Evolutionary conservation across 2,888 invertebrate genomes (phyloP).

Genomic region (Girardia tigrina): DNA sequence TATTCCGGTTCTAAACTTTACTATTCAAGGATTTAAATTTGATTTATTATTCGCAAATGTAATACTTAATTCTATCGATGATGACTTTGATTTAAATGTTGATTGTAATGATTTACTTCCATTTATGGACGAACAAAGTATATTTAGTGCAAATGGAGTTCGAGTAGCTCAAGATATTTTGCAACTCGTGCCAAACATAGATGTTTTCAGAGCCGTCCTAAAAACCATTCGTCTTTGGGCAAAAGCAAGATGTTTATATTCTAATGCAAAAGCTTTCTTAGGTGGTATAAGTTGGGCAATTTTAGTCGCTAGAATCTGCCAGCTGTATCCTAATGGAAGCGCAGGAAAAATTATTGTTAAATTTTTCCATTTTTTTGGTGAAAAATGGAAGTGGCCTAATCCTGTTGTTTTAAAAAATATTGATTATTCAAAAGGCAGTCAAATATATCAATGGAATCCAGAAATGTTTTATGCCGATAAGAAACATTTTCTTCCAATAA

Average conservation of each 20-base stretch:
- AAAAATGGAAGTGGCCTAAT: constrained; percentile 83
- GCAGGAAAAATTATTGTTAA: constrained; percentile 86
- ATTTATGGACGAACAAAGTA: constrained; percentile 79
- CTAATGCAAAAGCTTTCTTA: constrained; percentile 87
- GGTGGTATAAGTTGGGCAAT: constrained; percentile 99
- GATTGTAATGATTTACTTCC: constrained; percentile 65
- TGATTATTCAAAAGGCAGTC: constrained; percentile 45
- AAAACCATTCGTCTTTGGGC: constrained; percentile 33
- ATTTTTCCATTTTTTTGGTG: constrained; percentile 93
- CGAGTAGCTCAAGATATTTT: constrained; percentile 95
- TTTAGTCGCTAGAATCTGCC: constrained; percentile 91
- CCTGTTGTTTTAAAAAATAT: constrained; percentile 77
- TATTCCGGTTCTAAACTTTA: constrained; percentile 97
- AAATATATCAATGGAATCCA: background rate
- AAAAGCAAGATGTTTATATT: constrained; percentile 76
- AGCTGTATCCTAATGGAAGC: constrained; percentile 87
- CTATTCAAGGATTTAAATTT: constrained; percentile 87
- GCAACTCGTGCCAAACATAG: constrained; percentile 79
- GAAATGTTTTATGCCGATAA: background rate
- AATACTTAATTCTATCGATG: constrained; percentile 87
- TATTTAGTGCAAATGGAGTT: constrained; percentile 74
- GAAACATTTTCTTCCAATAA: constrained; percentile 25
- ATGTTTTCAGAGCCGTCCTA: constrained; percentile 59
- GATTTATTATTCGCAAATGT: constrained; percentile 90
- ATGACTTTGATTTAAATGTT: constrained; percentile 71